These are phyloP conservation scores for Loripinus fragilis DNA, from an alignment of 2,888 invertebrate species.

Conservation along the genomic window DNA sequence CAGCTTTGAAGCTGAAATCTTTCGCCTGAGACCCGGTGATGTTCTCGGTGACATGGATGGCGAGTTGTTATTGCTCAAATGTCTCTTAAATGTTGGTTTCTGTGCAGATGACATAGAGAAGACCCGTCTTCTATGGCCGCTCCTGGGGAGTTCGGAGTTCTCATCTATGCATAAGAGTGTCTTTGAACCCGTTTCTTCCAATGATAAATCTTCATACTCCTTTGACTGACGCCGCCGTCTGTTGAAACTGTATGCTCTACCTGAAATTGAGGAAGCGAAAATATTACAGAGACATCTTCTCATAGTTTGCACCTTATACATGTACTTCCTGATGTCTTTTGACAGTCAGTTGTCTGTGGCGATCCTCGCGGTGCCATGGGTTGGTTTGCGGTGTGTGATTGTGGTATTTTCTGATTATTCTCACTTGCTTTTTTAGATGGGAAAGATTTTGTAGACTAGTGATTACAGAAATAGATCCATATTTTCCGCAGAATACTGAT, in stretches of 20 bases:
- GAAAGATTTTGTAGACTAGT: too few relatives aligned
- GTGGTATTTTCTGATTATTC: too few relatives aligned
- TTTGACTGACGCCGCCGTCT: conserved; percentile 64
- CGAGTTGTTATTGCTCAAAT: background rate
- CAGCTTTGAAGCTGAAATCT: conserved; percentile 6
- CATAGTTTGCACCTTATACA: too few relatives aligned
- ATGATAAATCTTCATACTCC: conserved; percentile 65
- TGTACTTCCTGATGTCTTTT: too few relatives aligned
- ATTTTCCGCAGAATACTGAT: too few relatives aligned
- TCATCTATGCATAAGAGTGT: conserved; percentile 33
- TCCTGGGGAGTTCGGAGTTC: background rate
- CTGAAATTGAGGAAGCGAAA: conserved; percentile 37
- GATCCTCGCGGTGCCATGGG: too few relatives aligned
- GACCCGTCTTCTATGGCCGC: conserved; percentile 34
- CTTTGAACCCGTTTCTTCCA: conserved; percentile 61
- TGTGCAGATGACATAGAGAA: conserved; percentile 52
- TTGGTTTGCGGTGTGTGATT: too few relatives aligned
- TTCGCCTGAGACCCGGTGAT: conserved; percentile 40
- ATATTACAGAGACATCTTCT: background rate
- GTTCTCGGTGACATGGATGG: conserved; percentile 35
- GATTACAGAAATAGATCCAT: too few relatives aligned
- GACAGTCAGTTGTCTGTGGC: too few relatives aligned
- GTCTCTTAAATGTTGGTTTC: conserved; percentile 11
- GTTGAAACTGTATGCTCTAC: conserved; percentile 39
- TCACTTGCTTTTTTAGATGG: too few relatives aligned